A percentile compares a stretch with the other conserved stretches of the same genome.
These are phyloP conservation scores for Octomys mimax DNA, from an alignment of 2,797 vertebrate genomes.

Conservation along the genomic window DNA sequence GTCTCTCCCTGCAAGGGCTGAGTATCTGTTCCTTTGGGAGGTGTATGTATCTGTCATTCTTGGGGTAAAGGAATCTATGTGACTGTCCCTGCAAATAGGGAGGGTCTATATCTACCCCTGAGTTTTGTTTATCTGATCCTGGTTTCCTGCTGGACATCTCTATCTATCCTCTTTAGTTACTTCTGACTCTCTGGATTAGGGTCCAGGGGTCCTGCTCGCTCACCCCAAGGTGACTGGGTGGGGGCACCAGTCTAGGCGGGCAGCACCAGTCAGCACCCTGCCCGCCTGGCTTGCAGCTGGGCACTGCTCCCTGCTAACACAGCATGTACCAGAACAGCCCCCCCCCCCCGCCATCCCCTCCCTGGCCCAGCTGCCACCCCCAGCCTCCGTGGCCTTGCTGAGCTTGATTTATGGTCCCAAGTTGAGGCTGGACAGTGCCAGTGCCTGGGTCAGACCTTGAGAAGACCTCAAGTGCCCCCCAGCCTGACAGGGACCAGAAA, in stretches of 20 bases:
- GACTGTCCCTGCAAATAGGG: background rate
- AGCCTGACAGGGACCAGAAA: slow-evolving; percentile 23
- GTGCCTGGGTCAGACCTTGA: slow-evolving; percentile 70
- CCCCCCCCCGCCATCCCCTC: background rate
- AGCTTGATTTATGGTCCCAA: slow-evolving; percentile 70
- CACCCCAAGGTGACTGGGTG: background rate
- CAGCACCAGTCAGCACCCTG: slow-evolving; percentile 21
- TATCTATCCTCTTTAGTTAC: background rate
- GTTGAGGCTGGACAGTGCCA: slow-evolving; percentile 45
- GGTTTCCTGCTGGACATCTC: background rate
- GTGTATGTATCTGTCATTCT: background rate
- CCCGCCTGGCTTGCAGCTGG: slow-evolving; percentile 59
- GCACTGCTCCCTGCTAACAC: slow-evolving; percentile 76
- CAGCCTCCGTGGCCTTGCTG: background rate
- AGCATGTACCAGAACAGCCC: slow-evolving; percentile 65
- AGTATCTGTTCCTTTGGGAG: background rate
- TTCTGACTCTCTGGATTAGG: background rate
- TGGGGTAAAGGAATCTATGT: background rate
- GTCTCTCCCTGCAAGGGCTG: background rate
- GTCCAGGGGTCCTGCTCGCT: background rate
- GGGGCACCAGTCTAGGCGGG: background rate
- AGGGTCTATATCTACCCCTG: background rate
- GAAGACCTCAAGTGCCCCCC: slow-evolving; percentile 63
- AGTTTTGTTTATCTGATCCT: background rate
- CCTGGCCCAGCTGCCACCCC: slow-evolving; percentile 62